Evolutionary conservation across 2,888 invertebrate species (phyloP), one percentile per base, ranked within the genome.

Genomic region (Pristionchus fissidentatus): DNA sequence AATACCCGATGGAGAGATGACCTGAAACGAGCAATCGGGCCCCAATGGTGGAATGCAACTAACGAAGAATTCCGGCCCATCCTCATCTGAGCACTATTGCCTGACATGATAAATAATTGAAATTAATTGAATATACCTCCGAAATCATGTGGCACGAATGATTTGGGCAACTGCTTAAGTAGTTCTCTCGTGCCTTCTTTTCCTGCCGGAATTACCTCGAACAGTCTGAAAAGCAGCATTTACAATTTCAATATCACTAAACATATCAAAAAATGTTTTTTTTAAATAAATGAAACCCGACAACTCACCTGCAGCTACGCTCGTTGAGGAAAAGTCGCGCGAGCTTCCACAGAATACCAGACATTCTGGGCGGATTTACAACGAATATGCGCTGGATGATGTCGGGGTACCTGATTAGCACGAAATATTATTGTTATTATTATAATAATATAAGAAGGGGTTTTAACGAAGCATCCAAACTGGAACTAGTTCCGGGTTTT

Each of bases 371-470:
- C 13, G 89, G 89, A 83, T 89, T 87, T 13, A 87, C 87, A 13
- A 89, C 82, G 83, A 84, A 87, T 57, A 89, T 88, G 19, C 87
- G 78, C 77, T 88, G 88, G 4, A 88, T 87, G 86, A 87, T 87
- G 57, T 89, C 89, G 3, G 89, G 89, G 82, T 85, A 88, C 88
- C 84, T 86, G 46, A 60, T 60, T 8, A 8, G n/a, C 60, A n/a
- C n/a, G n/a, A n/a, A n/a, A n/a, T n/a, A n/a, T n/a, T n/a, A n/a
- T n/a, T n/a, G n/a, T n/a, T n/a, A n/a, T n/a, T n/a, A n/a, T n/a
- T n/a, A n/a, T n/a, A n/a, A n/a, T n/a, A n/a, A n/a, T n/a, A n/a
- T n/a, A n/a, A n/a, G n/a, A n/a, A n/a, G n/a, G n/a, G n/a, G n/a
- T n/a, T n/a, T n/a, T n/a, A n/a, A n/a, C n/a, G n/a, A n/a, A n/a